Percentiles rank a stretch among this genome's conserved stretches.
phyloP scores from a whole-genome alignment of 2,888 invertebrate species.

The Brassicogethes aeneus region DNA sequence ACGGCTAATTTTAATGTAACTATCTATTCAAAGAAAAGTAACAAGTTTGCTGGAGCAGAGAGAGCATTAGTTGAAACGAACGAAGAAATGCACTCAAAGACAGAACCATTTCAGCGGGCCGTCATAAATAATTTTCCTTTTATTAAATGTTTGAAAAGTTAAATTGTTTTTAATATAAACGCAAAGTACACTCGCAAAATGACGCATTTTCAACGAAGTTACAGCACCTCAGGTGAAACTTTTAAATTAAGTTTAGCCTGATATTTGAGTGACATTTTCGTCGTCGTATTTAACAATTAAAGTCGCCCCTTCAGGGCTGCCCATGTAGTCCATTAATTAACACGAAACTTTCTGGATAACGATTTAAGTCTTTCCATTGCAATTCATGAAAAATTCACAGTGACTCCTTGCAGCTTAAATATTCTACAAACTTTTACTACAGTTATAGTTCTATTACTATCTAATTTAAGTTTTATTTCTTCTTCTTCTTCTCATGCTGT shows the following conservation, averaged over 20 bases:
- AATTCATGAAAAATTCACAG: too few species aligned
- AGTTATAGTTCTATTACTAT: too few species aligned
- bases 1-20: neutral
- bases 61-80: neutral
- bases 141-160: slow-evolving; percentile 10
- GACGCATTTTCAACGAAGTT: slow-evolving; percentile 14
- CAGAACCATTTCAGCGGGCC: neutral
- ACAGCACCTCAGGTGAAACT: slow-evolving; percentile 18
- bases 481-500: too few species aligned
- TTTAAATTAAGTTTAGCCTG: slow-evolving; percentile 25
- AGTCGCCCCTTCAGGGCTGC: slow-evolving; percentile 12
- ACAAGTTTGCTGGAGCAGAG: neutral
- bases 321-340: slow-evolving; percentile 19
- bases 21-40: neutral
- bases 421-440: too few species aligned
- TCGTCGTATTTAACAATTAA: slow-evolving; percentile 28
- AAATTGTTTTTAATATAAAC: slow-evolving; percentile 19
- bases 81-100: neutral
- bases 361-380: too few species aligned
- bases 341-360: slow-evolving; percentile 14
- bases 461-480: too few species aligned
- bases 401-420: too few species aligned
- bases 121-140: slow-evolving; percentile 4
- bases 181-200: slow-evolving; percentile 13
- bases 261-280: slow-evolving; percentile 28